Evolutionary conservation across 2,797 vertebrate species (phyloP).

Genomic region (Paedocypris micromegethes): DNA sequence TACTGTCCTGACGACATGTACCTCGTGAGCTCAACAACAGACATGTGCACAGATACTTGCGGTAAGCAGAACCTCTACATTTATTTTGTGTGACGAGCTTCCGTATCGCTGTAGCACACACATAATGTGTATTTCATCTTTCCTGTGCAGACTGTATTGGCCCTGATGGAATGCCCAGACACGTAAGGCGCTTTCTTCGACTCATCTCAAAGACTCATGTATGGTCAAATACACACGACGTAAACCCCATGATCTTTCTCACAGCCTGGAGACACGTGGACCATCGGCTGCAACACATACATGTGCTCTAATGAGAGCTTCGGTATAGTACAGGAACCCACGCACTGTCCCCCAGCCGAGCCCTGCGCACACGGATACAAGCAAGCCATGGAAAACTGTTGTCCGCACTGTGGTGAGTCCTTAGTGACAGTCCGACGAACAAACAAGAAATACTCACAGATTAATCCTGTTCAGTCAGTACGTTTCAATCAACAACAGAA

Average conservation of each 20-base stretch:
- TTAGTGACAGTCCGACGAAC: not conserved
- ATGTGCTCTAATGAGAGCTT: slow-evolving; percentile 60
- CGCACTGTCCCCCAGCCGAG: slow-evolving; percentile 60
- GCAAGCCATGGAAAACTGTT: slow-evolving; percentile 65
- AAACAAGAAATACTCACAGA: no score
- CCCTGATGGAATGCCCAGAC: slow-evolving; percentile 69
- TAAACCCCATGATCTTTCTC: not conserved
- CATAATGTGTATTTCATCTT: slow-evolving; percentile 5
- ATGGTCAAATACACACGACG: not conserved
- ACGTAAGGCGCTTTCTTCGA: slow-evolving; percentile 52
- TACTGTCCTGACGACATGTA: slow-evolving; percentile 67
- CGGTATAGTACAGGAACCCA: slow-evolving; percentile 56
- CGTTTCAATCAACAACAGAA: no score
- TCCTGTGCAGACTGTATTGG: slow-evolving; percentile 69
- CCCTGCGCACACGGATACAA: slow-evolving; percentile 57
- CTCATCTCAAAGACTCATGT: not conserved
- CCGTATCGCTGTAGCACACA: not conserved
- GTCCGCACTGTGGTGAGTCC: slow-evolving; percentile 65
- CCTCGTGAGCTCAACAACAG: slow-evolving; percentile 57
- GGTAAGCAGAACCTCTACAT: slow-evolving; percentile 52
- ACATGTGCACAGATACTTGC: slow-evolving; percentile 68
- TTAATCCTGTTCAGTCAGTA: no score
- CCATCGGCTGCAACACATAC: slow-evolving; percentile 70
- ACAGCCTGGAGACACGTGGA: slow-evolving; percentile 78
- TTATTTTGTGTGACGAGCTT: not conserved